A percentile compares a stretch with the other conserved stretches of the same genome.
Evolutionary conservation across 1,140 invertebrate species (phyloP).

Genomic region (Ips typographus): DNA sequence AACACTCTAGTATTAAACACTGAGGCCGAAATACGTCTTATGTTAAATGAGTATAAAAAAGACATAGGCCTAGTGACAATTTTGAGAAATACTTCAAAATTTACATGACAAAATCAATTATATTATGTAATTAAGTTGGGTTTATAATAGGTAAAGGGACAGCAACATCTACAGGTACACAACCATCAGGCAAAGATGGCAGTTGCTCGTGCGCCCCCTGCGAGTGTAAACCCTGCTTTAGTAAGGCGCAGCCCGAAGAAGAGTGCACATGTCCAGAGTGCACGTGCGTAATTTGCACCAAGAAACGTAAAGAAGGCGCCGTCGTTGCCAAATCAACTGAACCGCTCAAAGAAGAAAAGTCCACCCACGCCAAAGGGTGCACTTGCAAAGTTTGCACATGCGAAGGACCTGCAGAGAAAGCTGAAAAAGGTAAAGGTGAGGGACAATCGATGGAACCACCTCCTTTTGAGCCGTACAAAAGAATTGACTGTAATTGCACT

Average conservation of each 20-base stretch:
- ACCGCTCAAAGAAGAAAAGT: not conserved
- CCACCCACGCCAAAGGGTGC: not conserved
- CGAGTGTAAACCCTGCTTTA: constrained; percentile 9
- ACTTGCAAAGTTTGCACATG: not conserved
- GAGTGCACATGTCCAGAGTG: constrained; percentile 17
- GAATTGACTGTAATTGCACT: constrained; percentile 26
- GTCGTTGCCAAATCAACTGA: not conserved
- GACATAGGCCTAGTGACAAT: too few relatives aligned
- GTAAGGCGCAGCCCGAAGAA: not conserved
- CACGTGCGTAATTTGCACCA: constrained; percentile 6
- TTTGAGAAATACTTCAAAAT: too few relatives aligned
- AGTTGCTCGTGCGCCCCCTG: not conserved
- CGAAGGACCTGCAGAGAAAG: not conserved
- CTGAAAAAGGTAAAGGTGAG: not conserved
- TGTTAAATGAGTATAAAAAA: too few relatives aligned
- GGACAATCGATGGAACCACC: constrained; percentile 17
- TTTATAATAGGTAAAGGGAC: not conserved
- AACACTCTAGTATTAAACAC: too few relatives aligned
- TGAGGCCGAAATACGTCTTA: too few relatives aligned
- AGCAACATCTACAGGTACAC: not conserved
- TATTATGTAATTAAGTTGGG: too few relatives aligned
- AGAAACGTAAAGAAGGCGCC: constrained; percentile 9
- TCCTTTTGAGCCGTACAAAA: constrained; percentile 24
- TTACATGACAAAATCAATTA: too few relatives aligned
- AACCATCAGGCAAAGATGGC: constrained; percentile 4